Base-by-base conservation (phyloP, 2,888 invertebrate genomes). In the Lagria hirta region DNA sequence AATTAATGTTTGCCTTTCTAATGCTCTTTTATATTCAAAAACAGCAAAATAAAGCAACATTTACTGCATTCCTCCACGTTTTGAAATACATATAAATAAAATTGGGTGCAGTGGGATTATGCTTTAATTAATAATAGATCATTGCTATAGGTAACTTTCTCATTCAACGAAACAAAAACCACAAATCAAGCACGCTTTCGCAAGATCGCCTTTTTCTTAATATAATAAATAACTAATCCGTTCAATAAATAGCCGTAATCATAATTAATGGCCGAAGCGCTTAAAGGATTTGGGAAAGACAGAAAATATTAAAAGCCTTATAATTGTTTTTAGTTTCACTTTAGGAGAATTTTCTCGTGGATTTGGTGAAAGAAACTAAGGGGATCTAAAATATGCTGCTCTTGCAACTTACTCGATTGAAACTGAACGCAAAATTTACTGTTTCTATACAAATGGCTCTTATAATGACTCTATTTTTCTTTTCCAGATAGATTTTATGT, bases 401-500 rank as follows among this genome's bases (percentile, higher is more conserved):
- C 40, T 28, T 42, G 52, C 44, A 43, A 40, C 44, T 48, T 40
- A 40, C 29, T 44, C 40, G 10, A 28, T 29, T 30, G 29, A 34
- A 45, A 45, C 33, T 41, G 33, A 46, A 48, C 35, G 35, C 44
- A 38, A 44, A 48, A 53, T 53, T 51, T 53, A 53, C 51, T 42
- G 47, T 38, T 50, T 47, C 50, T 48, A 46, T 48, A 48, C 42
- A 47, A 47, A 34, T 46, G 46, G 48, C 42, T 46, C 42, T 48
- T 46, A 47, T 52, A 52, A 52, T 52, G 43, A 48, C 37, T 41
- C 46, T 44, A 48, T 48, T 51, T 52, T 52, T 52, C 50, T 52
- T 44, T 32, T 17, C 22, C 44, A 43, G 43, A 47, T 42, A 36
- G 46, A 49, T 53, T 51, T 49, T 46, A 44, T 53, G 44, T 48